Conservation (phyloP, 2,888 invertebrate species). For the Microctonus hyperodae region DNA sequence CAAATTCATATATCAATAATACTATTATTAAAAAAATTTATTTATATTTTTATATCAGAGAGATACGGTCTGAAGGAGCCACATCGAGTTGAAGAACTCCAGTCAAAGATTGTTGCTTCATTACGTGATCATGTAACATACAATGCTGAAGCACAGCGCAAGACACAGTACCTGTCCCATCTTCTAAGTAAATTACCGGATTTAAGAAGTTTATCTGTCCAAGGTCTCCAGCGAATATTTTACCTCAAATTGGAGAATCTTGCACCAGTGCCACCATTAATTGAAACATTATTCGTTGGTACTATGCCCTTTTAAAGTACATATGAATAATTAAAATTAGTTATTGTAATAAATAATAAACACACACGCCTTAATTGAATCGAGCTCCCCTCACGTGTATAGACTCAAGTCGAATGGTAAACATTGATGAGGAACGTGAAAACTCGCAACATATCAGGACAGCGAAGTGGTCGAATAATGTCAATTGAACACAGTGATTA, state of each 20-base stretch:
- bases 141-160: conserved; percentile 86
- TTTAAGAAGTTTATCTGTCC: conserved; percentile 89
- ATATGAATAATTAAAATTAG: not conserved
- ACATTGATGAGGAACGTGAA: conserved; percentile 21
- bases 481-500: not conserved
- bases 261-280: conserved; percentile 89
- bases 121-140: conserved; percentile 95
- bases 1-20: not conserved
- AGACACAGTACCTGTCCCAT: conserved; percentile 92
- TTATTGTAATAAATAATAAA: conserved; percentile 19
- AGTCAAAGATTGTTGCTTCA: conserved; percentile 96
- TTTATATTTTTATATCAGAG: conserved; percentile 68
- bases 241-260: conserved; percentile 92
- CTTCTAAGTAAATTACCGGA: conserved; percentile 92
- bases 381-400: conserved; percentile 27
- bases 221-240: conserved; percentile 93
- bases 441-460: conserved; percentile 46
- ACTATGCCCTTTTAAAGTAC: conserved; percentile 85
- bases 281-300: conserved; percentile 95
- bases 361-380: conserved; percentile 20
- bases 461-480: conserved; percentile 35
- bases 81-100: conserved; percentile 90
- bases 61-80: conserved; percentile 92
- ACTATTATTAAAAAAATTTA: not conserved
- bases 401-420: not conserved